Evolutionary conservation across 2,888 invertebrate species (phyloP), one percentile per base, ranked within the genome.

Genomic region (Sinopyrophorus schimmeli): DNA sequence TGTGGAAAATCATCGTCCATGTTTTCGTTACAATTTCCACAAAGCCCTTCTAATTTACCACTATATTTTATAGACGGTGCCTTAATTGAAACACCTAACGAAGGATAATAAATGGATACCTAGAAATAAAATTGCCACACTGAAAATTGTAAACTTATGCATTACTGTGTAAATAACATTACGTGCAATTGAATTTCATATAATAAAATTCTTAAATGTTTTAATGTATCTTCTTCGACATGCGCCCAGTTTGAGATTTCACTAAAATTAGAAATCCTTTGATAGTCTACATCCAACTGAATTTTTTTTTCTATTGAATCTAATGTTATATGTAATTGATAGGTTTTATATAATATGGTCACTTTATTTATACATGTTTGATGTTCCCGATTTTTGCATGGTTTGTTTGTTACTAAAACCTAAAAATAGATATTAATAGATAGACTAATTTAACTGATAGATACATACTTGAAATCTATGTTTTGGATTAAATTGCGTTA

Each of bases 11-110:
- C 82, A 30, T 80, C 76, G 0, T 77, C 74, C 3, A 76, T 72
- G 60, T 81, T 76, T 0, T 80, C 80, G 35, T 84, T 81, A 66
- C 87, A 87, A 55, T 85, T 80, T 35, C 92, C 92, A 68, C 92
- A 92, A 1, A 92, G 76, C 1, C 92, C 92, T 68, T 90, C 87
- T 41, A 88, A 81, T 53, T 79, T 81, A 51, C 83, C 82, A 23
- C 78, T 80, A 70, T 87, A 91, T 42, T 83, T 74, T 54, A 83
- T 80, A 1, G 91, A 89, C 0, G 92, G 89, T 1, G 89, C 77
- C 44, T 80, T 82, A 3, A 87, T 68, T 28, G 77, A 68, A 5
- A 75, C 74, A 1, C 75, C 78, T 46, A 75, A 66, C 12, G 76
- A 75, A n/a, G 74, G 73, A 55, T 69, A 74, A 53, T 73, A 75